A percentile compares a stretch with the other conserved stretches of the same genome.
Evolutionary conservation across 2,113 vertebrate genomes (phyloP).

Genomic region (Tichodroma muraria): DNA sequence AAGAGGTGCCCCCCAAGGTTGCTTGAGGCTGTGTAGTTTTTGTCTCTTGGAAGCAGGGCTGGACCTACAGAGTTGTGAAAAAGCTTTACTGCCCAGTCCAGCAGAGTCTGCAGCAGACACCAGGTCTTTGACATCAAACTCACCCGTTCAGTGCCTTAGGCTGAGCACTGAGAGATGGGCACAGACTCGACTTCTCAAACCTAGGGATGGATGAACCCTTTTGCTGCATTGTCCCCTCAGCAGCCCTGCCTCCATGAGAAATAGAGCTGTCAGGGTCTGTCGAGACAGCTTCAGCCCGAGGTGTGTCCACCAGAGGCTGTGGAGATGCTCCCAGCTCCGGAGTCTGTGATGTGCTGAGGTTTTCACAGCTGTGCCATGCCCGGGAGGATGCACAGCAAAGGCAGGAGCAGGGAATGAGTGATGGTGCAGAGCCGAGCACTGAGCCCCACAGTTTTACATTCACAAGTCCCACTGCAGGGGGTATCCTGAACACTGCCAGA

Average conservation of each 20-base stretch:
- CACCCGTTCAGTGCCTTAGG: rapidly evolving
- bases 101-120: not conserved
- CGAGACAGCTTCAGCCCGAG: not conserved
- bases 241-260: not conserved
- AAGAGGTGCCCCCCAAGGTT: not conserved
- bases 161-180: not conserved
- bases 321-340: rapidly evolving
- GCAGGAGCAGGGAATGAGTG: not conserved
- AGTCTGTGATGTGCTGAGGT: rapidly evolving
- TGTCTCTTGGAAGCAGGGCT: not conserved
- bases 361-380: not conserved
- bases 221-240: not conserved
- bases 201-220: not conserved
- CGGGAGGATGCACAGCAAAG: rapidly evolving
- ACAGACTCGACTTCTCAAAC: not conserved
- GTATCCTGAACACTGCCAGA: not conserved
- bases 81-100: not conserved
- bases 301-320: not conserved
- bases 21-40: not conserved
- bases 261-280: not conserved
- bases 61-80: not conserved
- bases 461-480: not conserved
- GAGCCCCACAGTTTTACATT: not conserved
- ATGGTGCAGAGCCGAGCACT: rapidly evolving
- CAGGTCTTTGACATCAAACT: not conserved